phyloP scores from a whole-genome alignment of 2,797 vertebrate species.

The Hyperoplus lanceolatus region DNA sequence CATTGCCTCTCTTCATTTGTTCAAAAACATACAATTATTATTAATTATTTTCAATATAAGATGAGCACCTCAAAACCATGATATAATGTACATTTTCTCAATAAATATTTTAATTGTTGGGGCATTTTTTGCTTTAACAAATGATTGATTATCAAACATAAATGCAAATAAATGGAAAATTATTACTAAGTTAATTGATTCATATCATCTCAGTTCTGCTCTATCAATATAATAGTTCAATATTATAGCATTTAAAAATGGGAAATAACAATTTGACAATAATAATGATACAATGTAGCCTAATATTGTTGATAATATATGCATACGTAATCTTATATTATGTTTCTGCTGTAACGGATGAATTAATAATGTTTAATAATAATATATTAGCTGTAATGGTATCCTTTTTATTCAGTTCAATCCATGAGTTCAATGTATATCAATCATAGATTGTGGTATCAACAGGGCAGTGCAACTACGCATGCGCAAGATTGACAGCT shows the following conservation, averaged over 20 bases:
- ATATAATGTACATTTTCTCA: not conserved
- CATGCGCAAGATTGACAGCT: conserved; percentile 75
- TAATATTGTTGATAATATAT: not conserved
- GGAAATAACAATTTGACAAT: too few relatives aligned
- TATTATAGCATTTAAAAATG: not conserved
- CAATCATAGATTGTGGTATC: too few relatives aligned
- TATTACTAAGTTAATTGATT: not conserved
- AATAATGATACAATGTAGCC: not conserved
- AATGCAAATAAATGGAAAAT: not conserved
- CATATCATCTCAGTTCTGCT: not conserved
- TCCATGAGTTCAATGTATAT: not conserved
- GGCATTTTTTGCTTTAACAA: not conserved
- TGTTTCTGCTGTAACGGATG: not conserved
- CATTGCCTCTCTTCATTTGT: conserved; percentile 26
- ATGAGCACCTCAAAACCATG: not conserved
- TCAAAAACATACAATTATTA: conserved; percentile 1
- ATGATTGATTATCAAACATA: not conserved
- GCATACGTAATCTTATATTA: not conserved
- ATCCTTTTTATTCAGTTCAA: not conserved
- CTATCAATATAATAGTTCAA: not conserved
- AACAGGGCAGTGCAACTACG: conserved; percentile 11
- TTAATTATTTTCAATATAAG: not conserved
- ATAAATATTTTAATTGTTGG: too few relatives aligned
- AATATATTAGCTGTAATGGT: too few relatives aligned
- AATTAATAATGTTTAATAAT: too few relatives aligned